Evolutionary conservation across 92 coral and sea anemone species (phyloP), one percentile per base, ranked within the genome.

Genomic region (Micromussa lordhowensis): DNA sequence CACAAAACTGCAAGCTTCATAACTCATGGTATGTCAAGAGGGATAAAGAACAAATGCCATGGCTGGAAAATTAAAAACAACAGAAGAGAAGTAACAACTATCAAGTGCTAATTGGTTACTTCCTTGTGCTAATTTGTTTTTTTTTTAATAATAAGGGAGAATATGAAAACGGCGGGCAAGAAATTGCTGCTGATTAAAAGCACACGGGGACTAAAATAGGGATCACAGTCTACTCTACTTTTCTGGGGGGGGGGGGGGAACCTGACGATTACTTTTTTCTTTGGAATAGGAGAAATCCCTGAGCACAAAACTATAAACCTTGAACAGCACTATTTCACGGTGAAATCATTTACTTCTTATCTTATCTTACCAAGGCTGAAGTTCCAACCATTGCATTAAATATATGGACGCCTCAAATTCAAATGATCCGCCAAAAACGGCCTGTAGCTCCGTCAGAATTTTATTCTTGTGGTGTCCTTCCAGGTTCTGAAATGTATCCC

Each of bases 341-440:
- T 73, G 53, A 32, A 44, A 44, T 5, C 51, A 44, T 5, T 7
- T 44, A 44, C 51, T 44, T 44, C 12, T 8, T 44, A 44, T n/a
- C n/a, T n/a, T n/a, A 72, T 15, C 94, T 85, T 84, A 95, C 98
- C 98, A 95, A 19, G 95, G 81, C 85, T 95, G 98, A 15, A 51
- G 82, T 73, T 92, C 96, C 63, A 94, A 86, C 98, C 98, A 95
- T 32, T 87, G 92, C 81, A 94, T 91, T 72, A 94, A 81, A 87
- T 95, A 91, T 59, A 94, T 90, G 69, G 88, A 91, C n/a, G 94
- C 95, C 66, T 94, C 96, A 68, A 95, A 92, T 82, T 95, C 98
- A 66, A 91, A 73, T 68, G 96, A 90, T 66, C 89, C 89, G 76
- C 93, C 93, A 74, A 73, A 93, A 40, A 61, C 83, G 4, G 63